Base-by-base conservation (phyloP, 2,797 vertebrate species). In the Chloroceryle inda region DNA sequence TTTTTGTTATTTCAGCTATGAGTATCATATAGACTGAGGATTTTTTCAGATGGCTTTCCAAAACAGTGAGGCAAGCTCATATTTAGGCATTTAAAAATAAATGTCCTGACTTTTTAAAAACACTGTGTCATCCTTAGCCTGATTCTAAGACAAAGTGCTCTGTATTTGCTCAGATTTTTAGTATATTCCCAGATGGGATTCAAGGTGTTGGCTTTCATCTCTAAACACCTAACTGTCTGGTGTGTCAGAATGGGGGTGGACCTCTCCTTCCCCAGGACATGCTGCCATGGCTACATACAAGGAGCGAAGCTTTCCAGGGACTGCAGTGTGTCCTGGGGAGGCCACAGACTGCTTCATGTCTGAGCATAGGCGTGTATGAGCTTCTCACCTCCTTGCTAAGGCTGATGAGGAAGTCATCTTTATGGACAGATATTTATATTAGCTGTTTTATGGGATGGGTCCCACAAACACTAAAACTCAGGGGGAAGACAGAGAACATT, bases 331-430 rank as follows among this genome's bases (percentile, higher is more conserved):
- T 56, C n/a, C 40, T 21, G 42, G 18, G 6, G 15, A 77, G 5
- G 37, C 13, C 58, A 31, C 45, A 73, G 20, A 52, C 58, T 33
- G 19, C 42, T 50, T 42, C 0, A 0, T 58, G n/a, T 38, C 31
- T 27, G 7, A 78, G 15, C 26, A 31, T 5, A 37, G 10, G 6
- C 13, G 35, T 2, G 0, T 1, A 18, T 0, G 6, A 1, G 4
- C 10, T 3, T 3, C 50, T 63, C 56, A 52, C 10, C 35, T 38
- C 21, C 35, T 53, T 49, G 13, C 59, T 53, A 24, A 75, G n/a
- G 13, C 66, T 68, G n/a, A 31, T 45, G n/a, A 49, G 45, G 26
- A 83, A 67, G 11, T 13, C 3, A 6, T n/a, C 58, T 68, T 47
- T 26, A 22, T 6, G 38, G 26, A 27, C 9, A 55, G n/a, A 31